Conservation (phyloP, 2,797 vertebrate species). For the Passerculus sandwichensis region DNA sequence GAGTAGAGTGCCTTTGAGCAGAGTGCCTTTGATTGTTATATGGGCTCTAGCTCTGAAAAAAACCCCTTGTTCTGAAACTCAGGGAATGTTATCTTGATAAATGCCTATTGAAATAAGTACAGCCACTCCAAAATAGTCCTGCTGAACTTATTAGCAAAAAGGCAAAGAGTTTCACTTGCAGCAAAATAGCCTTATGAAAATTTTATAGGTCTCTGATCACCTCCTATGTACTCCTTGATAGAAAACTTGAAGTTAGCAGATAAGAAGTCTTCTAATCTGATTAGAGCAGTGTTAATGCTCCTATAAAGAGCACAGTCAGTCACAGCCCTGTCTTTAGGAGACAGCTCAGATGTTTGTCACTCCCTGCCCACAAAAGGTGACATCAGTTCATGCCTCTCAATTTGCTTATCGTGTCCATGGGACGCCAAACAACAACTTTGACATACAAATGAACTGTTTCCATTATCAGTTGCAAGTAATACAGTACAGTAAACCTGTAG, state of each 20-base stretch:
- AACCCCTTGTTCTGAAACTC: not conserved
- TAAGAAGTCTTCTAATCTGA: not conserved
- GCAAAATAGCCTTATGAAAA: not conserved
- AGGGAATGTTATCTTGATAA: not conserved
- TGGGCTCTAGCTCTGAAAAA: not conserved
- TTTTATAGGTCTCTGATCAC: not conserved
- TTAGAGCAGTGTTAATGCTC: not conserved
- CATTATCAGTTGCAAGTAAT: not conserved
- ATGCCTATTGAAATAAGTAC: not conserved
- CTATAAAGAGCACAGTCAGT: not conserved
- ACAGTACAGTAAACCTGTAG: not conserved
- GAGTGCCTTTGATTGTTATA: not conserved
- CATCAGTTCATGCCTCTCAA: not conserved
- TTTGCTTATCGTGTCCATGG: fast-evolving
- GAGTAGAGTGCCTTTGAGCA: not conserved
- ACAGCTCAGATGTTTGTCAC: not conserved
- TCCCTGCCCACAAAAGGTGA: not conserved
- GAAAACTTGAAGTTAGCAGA: not conserved
- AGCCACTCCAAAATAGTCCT: not conserved
- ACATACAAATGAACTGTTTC: not conserved
- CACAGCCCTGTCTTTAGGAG: not conserved
- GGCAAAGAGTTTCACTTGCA: not conserved
- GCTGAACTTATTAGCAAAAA: not conserved
- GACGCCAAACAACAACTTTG: not conserved
- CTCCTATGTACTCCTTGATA: not conserved